Evolutionary conservation across 1,140 invertebrate species (phyloP), one percentile per base, ranked within the genome.

Genomic region (Drosophila murphyi): DNA sequence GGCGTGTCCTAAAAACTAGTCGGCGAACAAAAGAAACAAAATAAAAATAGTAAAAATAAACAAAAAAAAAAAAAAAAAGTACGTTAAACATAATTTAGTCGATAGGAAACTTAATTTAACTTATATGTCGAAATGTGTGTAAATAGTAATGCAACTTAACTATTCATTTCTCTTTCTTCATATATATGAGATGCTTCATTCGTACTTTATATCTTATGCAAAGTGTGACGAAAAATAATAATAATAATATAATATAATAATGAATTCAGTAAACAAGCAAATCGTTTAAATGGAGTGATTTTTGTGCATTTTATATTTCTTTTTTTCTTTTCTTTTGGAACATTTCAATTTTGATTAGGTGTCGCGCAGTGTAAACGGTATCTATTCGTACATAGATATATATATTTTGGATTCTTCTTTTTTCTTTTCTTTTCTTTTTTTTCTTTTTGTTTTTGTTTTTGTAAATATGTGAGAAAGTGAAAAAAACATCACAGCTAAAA

Each of bases 401-500:
- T 69, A 6, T 68, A 12, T 57, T 63, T 65, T 37, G 39, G 34
- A 45, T 47, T 47, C n/a, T 60, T 60, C 68, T 69, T 65, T 34
- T 56, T 67, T 20, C 20, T 65, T 80, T 70, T 28, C 47, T 52
- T 62, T 28, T 52, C 54, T 69, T 76, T 62, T 59, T 69, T 47
- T 80, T 54, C 31, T 52, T 52, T 47, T 80, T 54, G 35, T 52
- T 52, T 41, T 41, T 45, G 32, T 29, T 48, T 39, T 79, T 76
- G 69, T 80, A 78, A 72, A 87, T 82, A 75, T 88, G 80, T 83
- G 85, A 76, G 85, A 88, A 72, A 88, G 80, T 89, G 80, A 87
- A 83, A 87, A 82, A 88, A 89, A 89, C 83, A 88, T 88, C 83
- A 88, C 83, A 88, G 83, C 77, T 88, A 80, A 80, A 78, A 89